Conservation (phyloP, 37 sponge, comb jelly and placozoan genomes). For the Hexactinellida sp. region DNA sequence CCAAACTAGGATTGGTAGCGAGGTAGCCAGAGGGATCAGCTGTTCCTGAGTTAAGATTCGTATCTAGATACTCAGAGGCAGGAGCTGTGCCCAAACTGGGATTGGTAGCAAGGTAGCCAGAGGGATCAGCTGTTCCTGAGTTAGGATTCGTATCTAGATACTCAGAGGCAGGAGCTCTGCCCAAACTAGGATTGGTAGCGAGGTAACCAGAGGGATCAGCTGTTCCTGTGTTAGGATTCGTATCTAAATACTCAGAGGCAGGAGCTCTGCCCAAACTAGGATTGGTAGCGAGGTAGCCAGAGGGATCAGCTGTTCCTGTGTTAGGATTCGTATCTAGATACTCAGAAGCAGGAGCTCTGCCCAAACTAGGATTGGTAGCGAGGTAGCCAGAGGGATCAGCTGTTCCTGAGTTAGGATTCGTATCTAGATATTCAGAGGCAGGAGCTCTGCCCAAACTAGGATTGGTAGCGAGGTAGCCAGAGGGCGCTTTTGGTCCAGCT, state of each 20-base stretch:
- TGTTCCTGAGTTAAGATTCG: neutral
- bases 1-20: too few species aligned
- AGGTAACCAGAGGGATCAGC: neutral
- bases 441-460: too few species aligned
- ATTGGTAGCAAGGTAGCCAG: neutral
- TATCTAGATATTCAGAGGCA: neutral
- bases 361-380: neutral
- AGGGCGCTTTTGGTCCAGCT: too few species aligned
- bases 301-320: neutral
- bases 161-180: neutral
- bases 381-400: neutral
- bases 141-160: neutral
- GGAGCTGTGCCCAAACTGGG: neutral
- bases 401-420: neutral
- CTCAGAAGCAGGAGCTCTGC: neutral
- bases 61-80: neutral
- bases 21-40: too few species aligned
- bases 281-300: neutral
- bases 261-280: too few species aligned
- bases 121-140: neutral
- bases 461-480: too few species aligned
- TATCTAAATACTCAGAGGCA: neutral
- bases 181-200: neutral
- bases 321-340: neutral
- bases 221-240: neutral